These are phyloP conservation scores for Drosophila arawakana DNA, from an alignment of 1,140 invertebrate species.

Conservation along the genomic window DNA sequence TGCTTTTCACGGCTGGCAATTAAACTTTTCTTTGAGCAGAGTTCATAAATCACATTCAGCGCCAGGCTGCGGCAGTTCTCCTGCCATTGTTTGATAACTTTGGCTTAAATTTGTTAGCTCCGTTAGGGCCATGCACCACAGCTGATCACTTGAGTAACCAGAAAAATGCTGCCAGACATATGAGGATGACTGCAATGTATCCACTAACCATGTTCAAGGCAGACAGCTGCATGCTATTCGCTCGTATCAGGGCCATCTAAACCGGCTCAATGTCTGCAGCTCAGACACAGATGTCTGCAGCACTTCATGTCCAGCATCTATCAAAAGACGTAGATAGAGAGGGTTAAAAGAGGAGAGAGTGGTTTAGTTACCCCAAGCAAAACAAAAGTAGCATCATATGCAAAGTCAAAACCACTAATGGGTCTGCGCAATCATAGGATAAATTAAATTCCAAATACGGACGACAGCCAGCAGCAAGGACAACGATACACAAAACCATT, in stretches of 20 bases:
- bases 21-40: slow-evolving; percentile 78
- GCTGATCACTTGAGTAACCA: slow-evolving; percentile 67
- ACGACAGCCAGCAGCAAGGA: slow-evolving; percentile 58
- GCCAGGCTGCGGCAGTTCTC: slow-evolving; percentile 49
- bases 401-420: slow-evolving; percentile 83
- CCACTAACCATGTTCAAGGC: slow-evolving; percentile 17
- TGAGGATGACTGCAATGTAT: slow-evolving; percentile 48
- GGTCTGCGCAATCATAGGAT: slow-evolving; percentile 83
- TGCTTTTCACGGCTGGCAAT: slow-evolving; percentile 81
- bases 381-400: slow-evolving; percentile 83
- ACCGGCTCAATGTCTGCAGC: slow-evolving; percentile 69
- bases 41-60: slow-evolving; percentile 82
- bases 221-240: slow-evolving; percentile 36
- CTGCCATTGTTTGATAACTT: slow-evolving; percentile 20
- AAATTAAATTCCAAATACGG: slow-evolving; percentile 82
- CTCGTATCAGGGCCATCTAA: slow-evolving; percentile 66
- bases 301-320: slow-evolving; percentile 47
- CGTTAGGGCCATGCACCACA: slow-evolving; percentile 35
- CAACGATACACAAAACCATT: slow-evolving; percentile 50
- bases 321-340: slow-evolving; percentile 54
- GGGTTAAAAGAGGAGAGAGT: background rate
- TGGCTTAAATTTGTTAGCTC: slow-evolving; percentile 39
- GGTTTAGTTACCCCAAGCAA: slow-evolving; percentile 51
- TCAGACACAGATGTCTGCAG: slow-evolving; percentile 29
- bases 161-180: slow-evolving; percentile 58